Base-by-base conservation (phyloP, 1,140 invertebrate genomes). In the Liolophura sinensis region DNA sequence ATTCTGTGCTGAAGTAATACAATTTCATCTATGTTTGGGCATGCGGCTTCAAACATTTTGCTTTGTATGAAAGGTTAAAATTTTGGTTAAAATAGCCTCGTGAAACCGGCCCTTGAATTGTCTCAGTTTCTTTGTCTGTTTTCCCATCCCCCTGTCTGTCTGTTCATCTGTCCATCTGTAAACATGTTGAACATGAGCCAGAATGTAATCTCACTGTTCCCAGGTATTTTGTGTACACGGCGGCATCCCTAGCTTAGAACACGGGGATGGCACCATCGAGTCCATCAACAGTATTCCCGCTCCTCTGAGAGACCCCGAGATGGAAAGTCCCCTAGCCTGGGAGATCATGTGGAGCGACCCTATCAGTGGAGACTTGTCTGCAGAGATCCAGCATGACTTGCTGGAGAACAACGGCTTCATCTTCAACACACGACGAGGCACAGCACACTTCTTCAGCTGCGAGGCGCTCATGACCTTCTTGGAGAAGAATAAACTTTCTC, bases 321-420 rank as follows among this genome's bases (percentile, higher is more conserved):
- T 83, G 60, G 87, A 91, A 74, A 90, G 89, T 80, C 82, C 87
- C 15, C 76, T 92, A 27, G 90, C 91, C 3, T 92, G 91, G 91
- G 90, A 92, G 73, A 81, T 92, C 1, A 87, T 92, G 83, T 92
- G 91, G 91, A 92, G 90, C 82, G 91, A 92, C 84, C 91, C 91
- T 16, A 78, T 91, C 55, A 88, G 85, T 89, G 89, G 81, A 77
- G 72, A 60, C 24, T 55, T 85, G 12, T 82, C 86, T n/a, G 84
- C 86, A 51, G 86, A 87, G 20, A 74, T 87, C 20, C 80, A 84
- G 40, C 75, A 87, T 60, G 87, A 89, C 67, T 73, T 90, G 69
- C 72, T 83, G 5, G 83, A 87, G 1, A 88, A 88, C 71, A 85
- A 89, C 68, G 91, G 91, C 1, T 92, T 92, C 85, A 88, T 88